These are phyloP conservation scores for Platyrinchus mystaceus DNA, from an alignment of 2,797 vertebrate genomes.

Conservation along the genomic window DNA sequence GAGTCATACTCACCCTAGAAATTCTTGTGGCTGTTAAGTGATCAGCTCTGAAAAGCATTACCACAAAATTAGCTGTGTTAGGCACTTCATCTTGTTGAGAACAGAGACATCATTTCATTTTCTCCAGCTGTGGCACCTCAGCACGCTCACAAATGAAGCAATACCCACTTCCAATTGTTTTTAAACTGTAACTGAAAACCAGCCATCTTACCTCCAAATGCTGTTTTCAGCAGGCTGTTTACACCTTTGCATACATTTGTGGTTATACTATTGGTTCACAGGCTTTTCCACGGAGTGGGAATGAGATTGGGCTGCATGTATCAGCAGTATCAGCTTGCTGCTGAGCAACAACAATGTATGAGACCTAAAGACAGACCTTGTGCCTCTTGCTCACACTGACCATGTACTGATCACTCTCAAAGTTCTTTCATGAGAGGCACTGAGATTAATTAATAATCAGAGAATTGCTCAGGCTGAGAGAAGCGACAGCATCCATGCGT, in stretches of 20 bases:
- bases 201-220: background rate
- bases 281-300: background rate
- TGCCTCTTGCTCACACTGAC: background rate
- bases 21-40: background rate
- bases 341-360: background rate
- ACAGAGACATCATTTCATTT: slow-evolving; percentile 43
- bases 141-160: background rate
- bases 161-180: background rate
- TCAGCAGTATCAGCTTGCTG: background rate
- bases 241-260: background rate
- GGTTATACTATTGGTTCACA: background rate
- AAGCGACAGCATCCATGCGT: background rate
- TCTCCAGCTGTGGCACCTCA: slow-evolving; percentile 3
- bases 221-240: background rate
- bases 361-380: background rate
- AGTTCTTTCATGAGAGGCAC: background rate
- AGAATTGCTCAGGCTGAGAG: background rate
- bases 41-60: background rate
- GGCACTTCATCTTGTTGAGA: background rate
- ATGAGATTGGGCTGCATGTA: background rate
- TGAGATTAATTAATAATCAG: background rate
- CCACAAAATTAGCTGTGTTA: background rate
- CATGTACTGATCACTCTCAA: background rate
- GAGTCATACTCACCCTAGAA: background rate
- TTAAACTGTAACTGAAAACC: slow-evolving; percentile 11